phyloP scores from a whole-genome alignment of 2,888 invertebrate species.

The Drosophila hamatofila region DNA sequence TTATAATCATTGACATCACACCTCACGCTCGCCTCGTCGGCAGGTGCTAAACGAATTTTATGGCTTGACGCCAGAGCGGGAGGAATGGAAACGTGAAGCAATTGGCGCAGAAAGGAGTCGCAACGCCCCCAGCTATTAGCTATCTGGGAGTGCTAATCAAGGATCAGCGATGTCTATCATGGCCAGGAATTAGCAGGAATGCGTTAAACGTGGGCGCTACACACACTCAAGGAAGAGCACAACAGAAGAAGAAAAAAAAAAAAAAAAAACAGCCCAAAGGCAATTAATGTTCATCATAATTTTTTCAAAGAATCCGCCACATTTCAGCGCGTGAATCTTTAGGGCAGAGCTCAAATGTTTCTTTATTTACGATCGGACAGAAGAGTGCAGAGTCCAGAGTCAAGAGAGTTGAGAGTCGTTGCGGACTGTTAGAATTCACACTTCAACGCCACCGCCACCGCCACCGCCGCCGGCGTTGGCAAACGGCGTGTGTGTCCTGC shows the following conservation, averaged over 20 bases:
- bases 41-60: constrained; percentile 75
- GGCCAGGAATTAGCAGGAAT: constrained; percentile 74
- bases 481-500: constrained; percentile 59
- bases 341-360: constrained; percentile 48
- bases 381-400: constrained; percentile 40
- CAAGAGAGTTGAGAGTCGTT: constrained; percentile 35
- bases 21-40: constrained; percentile 33
- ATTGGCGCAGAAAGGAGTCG: constrained; percentile 50
- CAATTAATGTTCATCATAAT: constrained; percentile 58
- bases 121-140: constrained; percentile 35
- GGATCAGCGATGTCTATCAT: constrained; percentile 61
- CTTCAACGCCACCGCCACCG: constrained; percentile 57
- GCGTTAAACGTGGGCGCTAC: constrained; percentile 71
- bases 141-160: constrained; percentile 65
- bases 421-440: constrained; percentile 80
- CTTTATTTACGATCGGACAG: constrained; percentile 69
- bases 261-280: constrained; percentile 20
- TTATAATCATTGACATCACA: constrained; percentile 75
- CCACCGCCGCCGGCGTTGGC: constrained; percentile 40
- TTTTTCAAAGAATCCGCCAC: constrained; percentile 69
- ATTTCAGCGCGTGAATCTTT: constrained; percentile 68
- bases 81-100: constrained; percentile 21
- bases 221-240: constrained; percentile 5
- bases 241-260: not conserved
- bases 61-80: constrained; percentile 70